These are phyloP conservation scores for Falco punctatus DNA, from an alignment of 2,113 vertebrate species.

Conservation along the genomic window DNA sequence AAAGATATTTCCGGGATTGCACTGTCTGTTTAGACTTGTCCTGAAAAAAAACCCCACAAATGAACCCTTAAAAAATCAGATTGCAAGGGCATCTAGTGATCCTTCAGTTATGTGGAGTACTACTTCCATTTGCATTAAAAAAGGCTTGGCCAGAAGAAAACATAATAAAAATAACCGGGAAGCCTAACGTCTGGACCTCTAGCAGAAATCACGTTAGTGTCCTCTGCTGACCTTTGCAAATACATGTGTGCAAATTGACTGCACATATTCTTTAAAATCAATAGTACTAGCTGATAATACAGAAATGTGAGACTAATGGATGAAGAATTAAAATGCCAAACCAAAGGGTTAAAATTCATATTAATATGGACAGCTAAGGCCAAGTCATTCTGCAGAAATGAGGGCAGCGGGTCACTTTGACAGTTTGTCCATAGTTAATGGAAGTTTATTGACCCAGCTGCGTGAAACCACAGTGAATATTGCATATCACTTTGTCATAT, in stretches of 20 bases:
- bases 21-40: background rate
- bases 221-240: constrained; percentile 73
- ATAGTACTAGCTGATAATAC: constrained; percentile 82
- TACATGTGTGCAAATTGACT: constrained; percentile 71
- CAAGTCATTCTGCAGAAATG: constrained; percentile 73
- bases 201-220: constrained; percentile 51
- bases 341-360: constrained; percentile 80
- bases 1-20: background rate
- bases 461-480: constrained; percentile 83
- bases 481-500: constrained; percentile 77
- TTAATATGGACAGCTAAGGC: constrained; percentile 83
- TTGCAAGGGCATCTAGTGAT: background rate
- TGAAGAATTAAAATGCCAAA: constrained; percentile 80
- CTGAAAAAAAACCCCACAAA: background rate
- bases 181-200: constrained; percentile 35
- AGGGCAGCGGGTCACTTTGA: constrained; percentile 81
- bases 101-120: background rate
- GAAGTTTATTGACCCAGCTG: constrained; percentile 85
- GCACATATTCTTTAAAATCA: constrained; percentile 79
- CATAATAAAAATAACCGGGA: constrained; percentile 22
- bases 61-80: background rate
- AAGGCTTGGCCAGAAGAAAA: background rate
- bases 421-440: constrained; percentile 85
- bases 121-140: background rate
- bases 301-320: constrained; percentile 93